These are phyloP conservation scores for Macrostomum cliftonense DNA, from an alignment of 2,888 invertebrate genomes.

Conservation along the genomic window DNA sequence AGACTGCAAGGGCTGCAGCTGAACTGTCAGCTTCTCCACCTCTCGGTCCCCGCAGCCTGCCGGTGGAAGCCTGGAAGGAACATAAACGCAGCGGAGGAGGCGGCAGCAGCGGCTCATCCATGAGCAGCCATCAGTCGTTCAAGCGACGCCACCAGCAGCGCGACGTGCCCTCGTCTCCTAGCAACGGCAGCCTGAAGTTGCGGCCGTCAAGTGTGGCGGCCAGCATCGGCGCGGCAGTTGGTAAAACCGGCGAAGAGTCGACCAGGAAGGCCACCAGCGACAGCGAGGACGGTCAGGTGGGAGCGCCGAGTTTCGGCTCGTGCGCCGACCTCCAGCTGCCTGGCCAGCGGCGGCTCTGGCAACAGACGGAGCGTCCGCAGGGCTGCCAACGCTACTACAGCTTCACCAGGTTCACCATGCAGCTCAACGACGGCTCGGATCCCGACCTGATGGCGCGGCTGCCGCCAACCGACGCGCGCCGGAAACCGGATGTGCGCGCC, in stretches of 20 bases:
- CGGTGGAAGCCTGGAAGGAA: too few relatives aligned
- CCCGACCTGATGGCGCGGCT: conserved; percentile 44
- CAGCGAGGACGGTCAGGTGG: conserved; percentile 46
- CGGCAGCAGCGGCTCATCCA: too few relatives aligned
- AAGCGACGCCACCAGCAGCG: not conserved
- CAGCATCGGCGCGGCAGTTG: conserved; percentile 7
- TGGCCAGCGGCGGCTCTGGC: conserved; percentile 3
- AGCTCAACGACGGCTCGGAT: conserved; percentile 53
- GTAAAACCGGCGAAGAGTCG: conserved; percentile 14
- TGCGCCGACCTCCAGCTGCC: conserved; percentile 49
- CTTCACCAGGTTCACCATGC: conserved; percentile 77
- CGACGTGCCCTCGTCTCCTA: conserved; percentile 46
- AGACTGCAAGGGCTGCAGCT: too few relatives aligned
- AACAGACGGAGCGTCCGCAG: conserved; percentile 47
- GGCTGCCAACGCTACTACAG: conserved; percentile 71
- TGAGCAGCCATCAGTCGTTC: too few relatives aligned
- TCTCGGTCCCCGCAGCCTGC: too few relatives aligned
- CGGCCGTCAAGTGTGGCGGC: conserved; percentile 8
- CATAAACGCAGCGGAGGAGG: too few relatives aligned
- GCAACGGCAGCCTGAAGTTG: conserved; percentile 13
- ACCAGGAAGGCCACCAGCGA: conserved; percentile 16
- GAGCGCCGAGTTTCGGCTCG: conserved; percentile 15
- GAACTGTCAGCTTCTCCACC: too few relatives aligned
- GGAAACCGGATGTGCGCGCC: conserved; percentile 69
- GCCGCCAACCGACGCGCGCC: conserved; percentile 69